These are phyloP conservation scores for western clawed frog (Xenopus tropicalis) DNA, from an alignment of 2,113 vertebrate species.

Conservation along the genomic window DNA sequence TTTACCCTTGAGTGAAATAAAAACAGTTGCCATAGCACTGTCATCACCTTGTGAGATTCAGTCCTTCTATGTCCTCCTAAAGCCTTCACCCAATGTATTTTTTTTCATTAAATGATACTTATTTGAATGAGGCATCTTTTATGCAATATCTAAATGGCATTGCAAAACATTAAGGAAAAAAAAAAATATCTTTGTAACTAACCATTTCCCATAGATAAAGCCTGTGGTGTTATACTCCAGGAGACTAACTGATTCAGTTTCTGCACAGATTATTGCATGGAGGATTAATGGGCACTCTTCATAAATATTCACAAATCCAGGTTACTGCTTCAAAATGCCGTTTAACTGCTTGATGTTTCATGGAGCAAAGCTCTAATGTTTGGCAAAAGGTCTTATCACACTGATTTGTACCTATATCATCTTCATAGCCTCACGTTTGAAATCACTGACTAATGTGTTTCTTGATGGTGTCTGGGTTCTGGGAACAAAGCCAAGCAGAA, in stretches of 20 bases:
- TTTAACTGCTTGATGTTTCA: slow-evolving; percentile 20
- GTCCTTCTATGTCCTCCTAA: too few species aligned
- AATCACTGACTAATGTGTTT: slow-evolving; percentile 26
- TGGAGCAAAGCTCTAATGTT: slow-evolving; percentile 8
- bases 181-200: not conserved
- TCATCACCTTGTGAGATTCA: too few species aligned
- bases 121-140: too few species aligned
- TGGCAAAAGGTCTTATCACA: slow-evolving; percentile 18
- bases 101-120: too few species aligned
- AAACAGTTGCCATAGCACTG: too few species aligned
- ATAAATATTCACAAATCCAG: not conserved
- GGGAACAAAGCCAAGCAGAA: slow-evolving; percentile 33
- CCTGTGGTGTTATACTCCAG: not conserved
- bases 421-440: slow-evolving; percentile 13
- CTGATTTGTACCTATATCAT: slow-evolving; percentile 25
- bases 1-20: too few species aligned
- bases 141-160: too few species aligned
- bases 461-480: slow-evolving; percentile 23
- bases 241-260: not conserved
- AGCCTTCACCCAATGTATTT: too few species aligned
- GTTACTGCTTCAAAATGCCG: not conserved
- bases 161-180: not conserved
- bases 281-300: not conserved
- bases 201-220: not conserved
- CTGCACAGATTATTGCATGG: not conserved